phyloP scores from a whole-genome alignment of 2,888 invertebrate species.

The Acrobasis repandana region DNA sequence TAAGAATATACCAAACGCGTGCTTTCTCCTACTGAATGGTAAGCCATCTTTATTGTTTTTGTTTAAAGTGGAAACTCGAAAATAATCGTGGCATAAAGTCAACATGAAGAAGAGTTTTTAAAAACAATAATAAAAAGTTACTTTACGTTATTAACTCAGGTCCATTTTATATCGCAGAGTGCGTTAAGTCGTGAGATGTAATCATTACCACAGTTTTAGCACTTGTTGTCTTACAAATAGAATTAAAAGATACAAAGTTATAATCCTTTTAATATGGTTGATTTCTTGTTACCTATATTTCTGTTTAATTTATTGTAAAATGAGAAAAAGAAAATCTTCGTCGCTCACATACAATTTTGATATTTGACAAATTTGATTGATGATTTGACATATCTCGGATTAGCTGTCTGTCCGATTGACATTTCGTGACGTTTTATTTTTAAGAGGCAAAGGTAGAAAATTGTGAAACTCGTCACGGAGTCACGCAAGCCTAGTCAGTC shows the following conservation, averaged over 20 bases:
- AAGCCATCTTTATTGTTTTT: conserved; percentile 69
- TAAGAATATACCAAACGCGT: conserved; percentile 92
- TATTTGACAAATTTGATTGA: no score
- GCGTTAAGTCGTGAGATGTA: background rate
- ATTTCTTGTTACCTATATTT: background rate
- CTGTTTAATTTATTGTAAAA: background rate
- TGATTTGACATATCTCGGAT: no score
- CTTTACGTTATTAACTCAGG: conserved; percentile 25
- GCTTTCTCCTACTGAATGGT: conserved; percentile 71
- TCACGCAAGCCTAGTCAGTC: no score
- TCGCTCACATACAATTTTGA: background rate
- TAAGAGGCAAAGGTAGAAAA: no score
- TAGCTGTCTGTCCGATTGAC: no score
- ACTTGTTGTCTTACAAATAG: background rate
- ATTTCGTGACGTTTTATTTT: no score
- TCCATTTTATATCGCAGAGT: conserved; percentile 34
- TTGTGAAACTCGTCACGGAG: no score
- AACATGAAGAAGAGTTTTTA: conserved; percentile 66
- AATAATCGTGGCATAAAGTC: conserved; percentile 79
- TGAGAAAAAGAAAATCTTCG: background rate
- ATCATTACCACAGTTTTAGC: background rate
- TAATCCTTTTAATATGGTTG: background rate
- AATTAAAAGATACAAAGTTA: background rate
- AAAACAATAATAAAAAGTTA: conserved; percentile 15
- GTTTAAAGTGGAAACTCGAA: conserved; percentile 64